A percentile compares a stretch with the other conserved stretches of the same genome.
Conservation (phyloP, 2,113 vertebrate species). For the Sterrhoptilus dennistouni region DNA sequence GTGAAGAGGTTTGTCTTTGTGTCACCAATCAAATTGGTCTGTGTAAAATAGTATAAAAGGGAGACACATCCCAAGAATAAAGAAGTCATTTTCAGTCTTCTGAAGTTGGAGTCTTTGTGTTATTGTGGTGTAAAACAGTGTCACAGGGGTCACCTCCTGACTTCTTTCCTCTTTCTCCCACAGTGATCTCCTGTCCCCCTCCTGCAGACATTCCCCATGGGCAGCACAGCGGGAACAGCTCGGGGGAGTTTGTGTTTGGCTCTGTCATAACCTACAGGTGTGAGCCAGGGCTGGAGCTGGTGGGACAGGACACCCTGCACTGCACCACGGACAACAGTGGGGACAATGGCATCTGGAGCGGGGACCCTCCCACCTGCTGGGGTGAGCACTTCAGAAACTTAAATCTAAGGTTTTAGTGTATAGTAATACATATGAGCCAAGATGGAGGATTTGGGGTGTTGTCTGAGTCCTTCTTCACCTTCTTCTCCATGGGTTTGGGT, state of each 20-base stretch:
- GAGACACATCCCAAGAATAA: too few species aligned
- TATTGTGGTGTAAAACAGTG: too few species aligned
- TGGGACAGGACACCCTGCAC: conserved; percentile 28
- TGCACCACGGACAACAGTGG: not conserved
- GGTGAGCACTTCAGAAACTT: not conserved
- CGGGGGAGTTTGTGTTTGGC: not conserved
- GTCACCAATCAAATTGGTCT: too few species aligned
- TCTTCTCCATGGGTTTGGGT: too few species aligned
- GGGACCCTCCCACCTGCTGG: conserved; percentile 38
- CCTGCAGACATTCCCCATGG: conserved; percentile 55
- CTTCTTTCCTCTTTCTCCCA: not conserved
- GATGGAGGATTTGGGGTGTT: too few species aligned
- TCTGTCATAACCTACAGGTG: conserved; percentile 11
- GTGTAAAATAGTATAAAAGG: too few species aligned
- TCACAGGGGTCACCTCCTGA: not conserved
- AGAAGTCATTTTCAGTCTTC: too few species aligned
- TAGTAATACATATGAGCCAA: too few species aligned
- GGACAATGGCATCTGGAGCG: conserved; percentile 7
- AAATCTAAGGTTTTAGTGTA: too few species aligned
- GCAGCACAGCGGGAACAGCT: not conserved
- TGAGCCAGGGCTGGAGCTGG: conserved; percentile 5
- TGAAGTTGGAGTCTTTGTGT: too few species aligned
- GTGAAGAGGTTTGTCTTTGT: too few species aligned
- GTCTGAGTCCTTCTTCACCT: too few species aligned
- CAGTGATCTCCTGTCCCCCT: conserved; percentile 20